Evolutionary conservation across 2,113 vertebrate species (phyloP).

Genomic region (Meleagris gallopavo): DNA sequence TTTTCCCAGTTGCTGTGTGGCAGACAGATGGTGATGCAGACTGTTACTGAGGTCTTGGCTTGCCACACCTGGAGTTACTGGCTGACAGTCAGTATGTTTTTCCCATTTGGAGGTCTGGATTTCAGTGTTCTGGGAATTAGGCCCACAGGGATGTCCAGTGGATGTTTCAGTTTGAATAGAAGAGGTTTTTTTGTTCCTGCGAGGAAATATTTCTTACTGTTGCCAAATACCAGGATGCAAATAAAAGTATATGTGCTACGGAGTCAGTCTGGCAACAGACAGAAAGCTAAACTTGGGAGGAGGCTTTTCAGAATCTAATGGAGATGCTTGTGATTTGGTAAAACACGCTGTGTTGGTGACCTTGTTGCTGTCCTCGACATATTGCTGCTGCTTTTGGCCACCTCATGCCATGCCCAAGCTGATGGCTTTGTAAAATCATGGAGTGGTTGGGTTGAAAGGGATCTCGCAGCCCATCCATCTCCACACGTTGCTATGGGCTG

Average conservation of each 20-base stretch:
- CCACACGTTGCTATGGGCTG: too few relatives aligned
- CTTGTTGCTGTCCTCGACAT: not conserved
- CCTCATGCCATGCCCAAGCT: accelerated
- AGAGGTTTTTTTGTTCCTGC: not conserved
- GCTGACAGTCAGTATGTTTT: conserved; percentile 54
- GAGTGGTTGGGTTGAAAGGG: too few relatives aligned
- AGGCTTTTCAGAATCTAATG: not conserved
- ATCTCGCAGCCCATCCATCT: too few relatives aligned
- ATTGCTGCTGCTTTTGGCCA: not conserved
- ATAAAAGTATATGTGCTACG: not conserved
- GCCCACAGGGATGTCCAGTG: conserved; percentile 26
- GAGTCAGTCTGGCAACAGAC: not conserved
- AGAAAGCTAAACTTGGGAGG: not conserved
- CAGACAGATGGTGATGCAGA: conserved; percentile 75
- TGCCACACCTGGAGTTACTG: conserved; percentile 66
- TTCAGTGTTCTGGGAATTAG: conserved; percentile 21
- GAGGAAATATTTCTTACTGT: conserved; percentile 7
- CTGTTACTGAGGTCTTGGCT: conserved; percentile 45
- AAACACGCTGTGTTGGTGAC: not conserved
- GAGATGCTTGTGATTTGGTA: not conserved
- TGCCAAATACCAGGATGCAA: conserved; percentile 9
- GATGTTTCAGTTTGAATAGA: conserved; percentile 42
- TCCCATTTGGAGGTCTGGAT: conserved; percentile 35
- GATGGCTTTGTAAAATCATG: not conserved
- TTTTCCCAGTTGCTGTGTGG: conserved; percentile 71